A percentile compares a stretch with the other conserved stretches of the same genome.
These are phyloP conservation scores for Pteria penguin DNA, from an alignment of 2,888 invertebrate species.

Conservation along the genomic window DNA sequence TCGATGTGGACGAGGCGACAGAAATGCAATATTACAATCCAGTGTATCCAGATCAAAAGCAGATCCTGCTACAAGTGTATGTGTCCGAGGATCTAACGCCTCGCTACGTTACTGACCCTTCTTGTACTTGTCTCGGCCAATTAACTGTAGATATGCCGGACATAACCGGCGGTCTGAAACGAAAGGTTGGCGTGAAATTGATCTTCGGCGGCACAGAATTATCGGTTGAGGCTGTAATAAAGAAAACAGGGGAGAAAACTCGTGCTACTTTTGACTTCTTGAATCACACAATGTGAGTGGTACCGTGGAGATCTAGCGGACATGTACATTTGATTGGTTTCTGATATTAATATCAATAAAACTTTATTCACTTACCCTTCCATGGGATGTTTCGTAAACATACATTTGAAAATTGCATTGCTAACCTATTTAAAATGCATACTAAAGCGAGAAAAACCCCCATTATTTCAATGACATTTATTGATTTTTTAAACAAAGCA, in stretches of 20 bases:
- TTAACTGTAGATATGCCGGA: slow-evolving; percentile 48
- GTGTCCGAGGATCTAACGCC: slow-evolving; percentile 32
- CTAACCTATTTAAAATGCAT: too few species aligned
- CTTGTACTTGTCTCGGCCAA: slow-evolving; percentile 42
- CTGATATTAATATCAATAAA: too few species aligned
- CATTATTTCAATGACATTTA: too few species aligned
- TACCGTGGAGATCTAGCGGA: too few species aligned
- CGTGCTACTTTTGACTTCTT: slow-evolving; percentile 22
- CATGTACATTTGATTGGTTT: too few species aligned
- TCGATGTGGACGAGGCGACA: slow-evolving; percentile 14
- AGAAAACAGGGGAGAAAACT: slow-evolving; percentile 25
- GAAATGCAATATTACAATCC: slow-evolving; percentile 20
- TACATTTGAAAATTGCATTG: too few species aligned
- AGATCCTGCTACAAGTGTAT: slow-evolving; percentile 23
- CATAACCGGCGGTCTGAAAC: slow-evolving; percentile 31
- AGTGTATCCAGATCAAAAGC: slow-evolving; percentile 26
- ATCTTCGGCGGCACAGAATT: slow-evolving; percentile 56
- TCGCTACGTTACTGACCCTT: slow-evolving; percentile 39
- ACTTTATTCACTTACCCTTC: too few species aligned
- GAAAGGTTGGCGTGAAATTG: slow-evolving; percentile 42
- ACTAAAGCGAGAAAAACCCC: too few species aligned
- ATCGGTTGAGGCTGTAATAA: slow-evolving; percentile 40
- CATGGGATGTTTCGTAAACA: too few species aligned
- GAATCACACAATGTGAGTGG: slow-evolving; percentile 14
- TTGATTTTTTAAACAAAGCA: too few species aligned